Evolutionary conservation across 2,888 invertebrate species (phyloP).

Genomic region (Mythimna loreyi): DNA sequence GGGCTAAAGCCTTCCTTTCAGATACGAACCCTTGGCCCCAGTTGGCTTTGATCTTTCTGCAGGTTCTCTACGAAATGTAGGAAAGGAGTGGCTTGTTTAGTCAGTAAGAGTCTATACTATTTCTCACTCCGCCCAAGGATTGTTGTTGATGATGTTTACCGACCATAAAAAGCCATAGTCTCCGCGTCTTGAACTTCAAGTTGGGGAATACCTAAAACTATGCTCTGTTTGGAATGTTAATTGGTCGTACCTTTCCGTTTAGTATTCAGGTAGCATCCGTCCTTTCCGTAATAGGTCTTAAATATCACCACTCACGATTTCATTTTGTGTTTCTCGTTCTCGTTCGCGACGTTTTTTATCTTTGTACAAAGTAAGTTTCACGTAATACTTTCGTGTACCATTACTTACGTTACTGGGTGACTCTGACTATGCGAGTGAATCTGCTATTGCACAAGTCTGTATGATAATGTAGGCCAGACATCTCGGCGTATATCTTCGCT

Average conservation of each 20-base stretch:
- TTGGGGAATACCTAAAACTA: conserved; percentile 50
- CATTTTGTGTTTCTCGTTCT: conserved; percentile 36
- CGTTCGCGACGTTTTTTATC: conserved; percentile 39
- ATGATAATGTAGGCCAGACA: conserved; percentile 74
- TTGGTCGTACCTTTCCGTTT: conserved; percentile 36
- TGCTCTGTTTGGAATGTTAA: conserved; percentile 46
- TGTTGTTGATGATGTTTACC: too few species aligned
- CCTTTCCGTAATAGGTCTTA: conserved; percentile 49
- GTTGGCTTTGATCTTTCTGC: too few species aligned
- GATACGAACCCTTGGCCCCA: too few species aligned
- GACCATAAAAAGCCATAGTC: too few species aligned
- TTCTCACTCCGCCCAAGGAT: too few species aligned
- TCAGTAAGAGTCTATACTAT: too few species aligned
- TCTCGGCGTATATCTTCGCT: conserved; percentile 70
- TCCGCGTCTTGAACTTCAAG: conserved; percentile 58
- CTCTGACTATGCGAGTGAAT: conserved; percentile 51
- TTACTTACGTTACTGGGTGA: conserved; percentile 41
- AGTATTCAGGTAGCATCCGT: conserved; percentile 40
- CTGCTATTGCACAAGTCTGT: conserved; percentile 66
- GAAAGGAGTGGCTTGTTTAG: too few species aligned
- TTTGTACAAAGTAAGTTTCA: conserved; percentile 38
- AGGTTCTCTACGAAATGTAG: too few species aligned
- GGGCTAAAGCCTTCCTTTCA: too few species aligned
- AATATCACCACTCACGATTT: conserved; percentile 56
- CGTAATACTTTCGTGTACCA: conserved; percentile 43